Percentiles rank a stretch among this genome's conserved stretches.
Conservation (phyloP, 2,888 invertebrate species). For the Heliconius ethilla region DNA sequence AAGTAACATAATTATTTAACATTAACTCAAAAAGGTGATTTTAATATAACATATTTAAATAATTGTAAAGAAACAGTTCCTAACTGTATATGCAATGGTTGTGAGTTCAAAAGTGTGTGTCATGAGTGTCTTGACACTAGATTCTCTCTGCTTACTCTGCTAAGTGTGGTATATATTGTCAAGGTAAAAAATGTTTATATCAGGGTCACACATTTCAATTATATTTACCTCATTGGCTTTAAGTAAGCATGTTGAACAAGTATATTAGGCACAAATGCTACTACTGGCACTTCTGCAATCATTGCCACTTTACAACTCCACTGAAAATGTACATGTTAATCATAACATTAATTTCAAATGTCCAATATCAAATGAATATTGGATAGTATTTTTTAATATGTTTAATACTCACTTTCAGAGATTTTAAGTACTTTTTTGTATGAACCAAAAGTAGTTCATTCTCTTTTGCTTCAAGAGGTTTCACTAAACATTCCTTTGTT, state of each 20-base stretch:
- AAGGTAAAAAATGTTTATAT: too few relatives aligned
- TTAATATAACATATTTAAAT: too few relatives aligned
- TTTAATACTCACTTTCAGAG: slow-evolving; percentile 83
- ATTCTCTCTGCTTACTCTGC: neutral
- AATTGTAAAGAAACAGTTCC: too few relatives aligned
- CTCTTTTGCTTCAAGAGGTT: slow-evolving; percentile 86
- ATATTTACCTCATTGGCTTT: slow-evolving; percentile 86
- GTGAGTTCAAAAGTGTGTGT: too few relatives aligned
- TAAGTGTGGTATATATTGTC: neutral
- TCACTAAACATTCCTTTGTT: slow-evolving; percentile 83
- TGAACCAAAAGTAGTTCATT: slow-evolving; percentile 90
- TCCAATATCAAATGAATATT: neutral
- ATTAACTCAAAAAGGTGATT: neutral
- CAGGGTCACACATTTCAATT: neutral
- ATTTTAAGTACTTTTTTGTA: slow-evolving; percentile 86
- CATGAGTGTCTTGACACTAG: neutral
- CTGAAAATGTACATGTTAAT: slow-evolving; percentile 63
- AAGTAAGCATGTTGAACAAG: slow-evolving; percentile 89
- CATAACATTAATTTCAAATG: neutral
- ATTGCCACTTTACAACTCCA: slow-evolving; percentile 90
- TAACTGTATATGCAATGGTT: neutral
- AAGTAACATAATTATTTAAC: neutral
- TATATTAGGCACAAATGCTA: slow-evolving; percentile 89
- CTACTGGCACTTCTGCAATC: slow-evolving; percentile 89
- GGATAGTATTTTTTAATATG: too few relatives aligned